phyloP scores from a whole-genome alignment of 1,140 invertebrate species.

The Danaus melanippus region DNA sequence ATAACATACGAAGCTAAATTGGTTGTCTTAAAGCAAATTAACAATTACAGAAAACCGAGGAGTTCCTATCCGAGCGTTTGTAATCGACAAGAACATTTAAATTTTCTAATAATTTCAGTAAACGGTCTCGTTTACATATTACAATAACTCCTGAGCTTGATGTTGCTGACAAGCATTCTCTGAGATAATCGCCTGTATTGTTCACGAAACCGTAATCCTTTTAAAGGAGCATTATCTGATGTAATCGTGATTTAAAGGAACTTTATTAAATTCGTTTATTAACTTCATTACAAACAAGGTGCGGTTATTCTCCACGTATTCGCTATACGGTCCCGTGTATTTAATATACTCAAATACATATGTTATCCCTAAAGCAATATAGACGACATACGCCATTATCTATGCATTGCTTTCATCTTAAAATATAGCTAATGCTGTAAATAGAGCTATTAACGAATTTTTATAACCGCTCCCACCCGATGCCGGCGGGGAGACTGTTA shows the following conservation, averaged over 20 bases:
- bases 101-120: constrained; percentile 37
- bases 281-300: constrained; percentile 24
- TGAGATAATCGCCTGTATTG: constrained; percentile 63
- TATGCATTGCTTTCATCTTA: constrained; percentile 16
- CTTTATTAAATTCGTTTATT: constrained; percentile 61
- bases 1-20: no score
- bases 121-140: constrained; percentile 51
- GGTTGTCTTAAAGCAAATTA: constrained; percentile 7
- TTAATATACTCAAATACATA: neutral
- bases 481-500: constrained; percentile 43
- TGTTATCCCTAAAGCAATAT: constrained; percentile 1
- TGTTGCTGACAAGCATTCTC: constrained; percentile 59
- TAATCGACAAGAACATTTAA: constrained; percentile 32
- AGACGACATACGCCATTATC: constrained; percentile 12
- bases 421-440: constrained; percentile 44
- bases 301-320: neutral
- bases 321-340: neutral
- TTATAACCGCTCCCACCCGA: constrained; percentile 37
- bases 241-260: constrained; percentile 52
- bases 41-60: constrained; percentile 6
- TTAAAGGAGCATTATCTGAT: constrained; percentile 56
- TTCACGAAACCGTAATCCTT: constrained; percentile 58
- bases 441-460: constrained; percentile 60
- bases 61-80: constrained; percentile 10
- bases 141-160: constrained; percentile 49